phyloP scores from a whole-genome alignment of 2,797 vertebrate species.

The Morus bassanus region DNA sequence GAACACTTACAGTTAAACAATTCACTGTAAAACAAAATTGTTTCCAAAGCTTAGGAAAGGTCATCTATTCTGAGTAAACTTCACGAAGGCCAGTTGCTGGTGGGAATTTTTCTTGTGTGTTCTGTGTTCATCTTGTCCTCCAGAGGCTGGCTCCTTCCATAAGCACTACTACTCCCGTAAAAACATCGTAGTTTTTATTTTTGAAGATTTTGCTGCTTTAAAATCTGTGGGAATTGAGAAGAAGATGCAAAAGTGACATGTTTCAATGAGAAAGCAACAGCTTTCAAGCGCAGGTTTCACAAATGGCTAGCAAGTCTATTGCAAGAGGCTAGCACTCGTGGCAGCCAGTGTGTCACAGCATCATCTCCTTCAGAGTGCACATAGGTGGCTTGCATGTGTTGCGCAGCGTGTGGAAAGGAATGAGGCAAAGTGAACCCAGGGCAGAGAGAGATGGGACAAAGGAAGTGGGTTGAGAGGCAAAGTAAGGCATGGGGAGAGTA shows the following conservation, averaged over 20 bases:
- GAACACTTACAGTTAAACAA: neutral
- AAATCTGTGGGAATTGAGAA: neutral
- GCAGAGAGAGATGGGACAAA: neutral
- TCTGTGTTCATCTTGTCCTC: neutral
- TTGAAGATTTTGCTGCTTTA: neutral
- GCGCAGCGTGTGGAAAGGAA: neutral
- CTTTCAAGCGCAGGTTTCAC: neutral
- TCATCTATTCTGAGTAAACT: neutral
- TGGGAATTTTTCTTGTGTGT: neutral
- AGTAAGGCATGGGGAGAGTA: neutral
- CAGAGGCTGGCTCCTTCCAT: neutral
- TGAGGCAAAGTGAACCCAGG: neutral
- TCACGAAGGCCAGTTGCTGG: neutral
- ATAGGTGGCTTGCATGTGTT: neutral
- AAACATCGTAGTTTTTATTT: neutral
- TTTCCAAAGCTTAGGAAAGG: neutral
- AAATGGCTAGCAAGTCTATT: neutral
- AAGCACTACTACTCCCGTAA: neutral
- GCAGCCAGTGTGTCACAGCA: neutral
- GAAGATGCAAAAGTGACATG: rapidly evolving
- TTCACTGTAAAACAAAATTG: neutral
- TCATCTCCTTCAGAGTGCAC: neutral
- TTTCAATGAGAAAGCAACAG: neutral
- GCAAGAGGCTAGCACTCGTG: rapidly evolving
- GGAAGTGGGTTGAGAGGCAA: neutral